Base-by-base conservation (phyloP, 2,797 vertebrate genomes). In the Pterois miles region DNA sequence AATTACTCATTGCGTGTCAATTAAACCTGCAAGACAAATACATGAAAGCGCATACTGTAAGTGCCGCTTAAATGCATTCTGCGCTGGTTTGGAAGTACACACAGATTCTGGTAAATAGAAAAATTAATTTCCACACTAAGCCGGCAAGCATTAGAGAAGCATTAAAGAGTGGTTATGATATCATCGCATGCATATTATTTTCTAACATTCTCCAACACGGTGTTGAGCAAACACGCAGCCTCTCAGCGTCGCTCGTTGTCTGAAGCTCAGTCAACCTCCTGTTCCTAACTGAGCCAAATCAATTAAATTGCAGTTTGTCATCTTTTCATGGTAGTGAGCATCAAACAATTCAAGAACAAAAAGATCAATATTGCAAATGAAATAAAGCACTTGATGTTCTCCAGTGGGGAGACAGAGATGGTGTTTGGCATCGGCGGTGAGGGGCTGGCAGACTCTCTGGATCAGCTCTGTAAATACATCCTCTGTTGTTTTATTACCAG, bases 361-460 rank as follows among this genome's bases (percentile, higher is more conserved):
- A 74, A 76, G 88, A 94, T 93, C 91, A 89, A 93, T 93, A 92
- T 76, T 87, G 75, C 88, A 91, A 93, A 93, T 92, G 84, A 93
- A 92, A 91, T 84, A 64, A 87, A 78, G 82, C 69, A 80, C 83
- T 92, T 83, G 74, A 81, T 91, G 82, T 87, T 93, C 83, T 89
- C 60, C 86, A 71, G 71, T 46, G 10, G 76, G 27, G 64, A 83
- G 62, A 67, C 53, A 64, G 66, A 86, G 80, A 74, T 34, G 0
- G 74, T 57, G 69, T 83, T 83, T 82, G 83, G 80, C 81, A 82
- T 77, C 63, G n/a, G 7, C 63, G 34, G 64, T 7, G 27, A 57
- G 36, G 11, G 38, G 62, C 59, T 78, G 76, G 77, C 75, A 77
- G 65, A 71, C 59, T 71, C 56, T 10, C 52, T 36, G 62, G 79